Percentiles rank a stretch among this genome's conserved stretches.
These are phyloP conservation scores for Mythimna impura DNA, from an alignment of 2,888 invertebrate genomes.

Conservation along the genomic window DNA sequence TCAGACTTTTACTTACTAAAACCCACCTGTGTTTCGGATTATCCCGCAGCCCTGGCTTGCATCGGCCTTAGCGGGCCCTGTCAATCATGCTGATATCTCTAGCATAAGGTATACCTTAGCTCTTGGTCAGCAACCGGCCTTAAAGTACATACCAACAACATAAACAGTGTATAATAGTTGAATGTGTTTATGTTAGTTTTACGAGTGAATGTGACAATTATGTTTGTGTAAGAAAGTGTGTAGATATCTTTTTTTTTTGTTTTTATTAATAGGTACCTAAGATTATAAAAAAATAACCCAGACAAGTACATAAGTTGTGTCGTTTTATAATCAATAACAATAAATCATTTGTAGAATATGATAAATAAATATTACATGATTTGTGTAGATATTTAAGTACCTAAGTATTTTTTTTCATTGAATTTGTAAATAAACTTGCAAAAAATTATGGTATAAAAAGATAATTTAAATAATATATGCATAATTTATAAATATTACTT, in stretches of 20 bases:
- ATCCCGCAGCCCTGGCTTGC: no score
- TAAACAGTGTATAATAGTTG: background rate
- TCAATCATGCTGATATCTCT: no score
- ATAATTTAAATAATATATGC: conserved; percentile 23
- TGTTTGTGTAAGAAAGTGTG: background rate
- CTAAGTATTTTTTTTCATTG: background rate
- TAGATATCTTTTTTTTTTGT: background rate
- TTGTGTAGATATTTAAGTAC: background rate
- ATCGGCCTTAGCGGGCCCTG: no score
- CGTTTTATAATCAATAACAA: background rate
- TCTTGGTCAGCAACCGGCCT: background rate
- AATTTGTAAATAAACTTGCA: conserved; percentile 32
- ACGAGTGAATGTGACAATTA: background rate
- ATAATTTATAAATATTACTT: conserved; percentile 7
- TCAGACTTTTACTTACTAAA: no score
- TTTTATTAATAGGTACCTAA: background rate
- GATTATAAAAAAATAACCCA: conserved; percentile 6
- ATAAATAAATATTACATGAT: background rate
- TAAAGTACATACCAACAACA: background rate
- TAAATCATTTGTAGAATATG: background rate
- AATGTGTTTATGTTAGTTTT: conserved; percentile 1
- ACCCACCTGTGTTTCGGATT: no score
- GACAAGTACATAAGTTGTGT: background rate
- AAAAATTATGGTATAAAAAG: background rate
- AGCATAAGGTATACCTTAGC: background rate